phyloP scores from a whole-genome alignment of 2,113 vertebrate species.

The Gallinago media region DNA sequence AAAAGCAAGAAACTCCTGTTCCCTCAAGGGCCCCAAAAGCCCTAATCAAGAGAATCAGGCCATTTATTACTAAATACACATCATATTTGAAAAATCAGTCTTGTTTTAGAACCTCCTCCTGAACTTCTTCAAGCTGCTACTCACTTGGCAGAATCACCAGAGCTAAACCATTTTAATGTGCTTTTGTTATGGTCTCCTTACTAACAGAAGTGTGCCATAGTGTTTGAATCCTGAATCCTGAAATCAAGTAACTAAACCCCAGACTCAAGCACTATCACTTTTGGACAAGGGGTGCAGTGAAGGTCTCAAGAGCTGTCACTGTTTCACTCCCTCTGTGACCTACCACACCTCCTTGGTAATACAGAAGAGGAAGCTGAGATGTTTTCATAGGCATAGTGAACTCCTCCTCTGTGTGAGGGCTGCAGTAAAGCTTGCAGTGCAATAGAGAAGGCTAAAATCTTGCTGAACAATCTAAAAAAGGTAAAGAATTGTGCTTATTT shows the following conservation, averaged over 20 bases:
- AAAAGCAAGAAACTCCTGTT: neutral
- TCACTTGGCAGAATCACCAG: neutral
- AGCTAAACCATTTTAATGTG: neutral
- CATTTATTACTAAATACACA: neutral
- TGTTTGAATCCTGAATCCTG: neutral
- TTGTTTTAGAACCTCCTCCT: neutral
- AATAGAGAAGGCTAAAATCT: neutral
- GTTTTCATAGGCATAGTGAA: neutral
- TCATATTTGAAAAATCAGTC: neutral
- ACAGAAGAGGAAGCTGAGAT: neutral
- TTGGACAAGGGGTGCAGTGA: neutral
- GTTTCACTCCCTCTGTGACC: neutral
- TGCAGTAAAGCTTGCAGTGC: neutral
- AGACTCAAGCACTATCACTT: neutral
- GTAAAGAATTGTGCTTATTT: neutral
- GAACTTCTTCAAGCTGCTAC: neutral
- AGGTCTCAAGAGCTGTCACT: neutral
- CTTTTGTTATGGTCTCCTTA: neutral
- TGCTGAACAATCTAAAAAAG: neutral
- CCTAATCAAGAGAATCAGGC: neutral
- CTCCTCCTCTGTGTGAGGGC: neutral
- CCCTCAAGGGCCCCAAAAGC: neutral
- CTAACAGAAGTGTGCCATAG: neutral
- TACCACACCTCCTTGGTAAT: neutral
- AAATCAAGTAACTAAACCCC: neutral